Percentiles rank a stretch among this genome's conserved stretches.
Conservation (phyloP, 2,113 vertebrate species). For the Anarhynchus alexandrinus region DNA sequence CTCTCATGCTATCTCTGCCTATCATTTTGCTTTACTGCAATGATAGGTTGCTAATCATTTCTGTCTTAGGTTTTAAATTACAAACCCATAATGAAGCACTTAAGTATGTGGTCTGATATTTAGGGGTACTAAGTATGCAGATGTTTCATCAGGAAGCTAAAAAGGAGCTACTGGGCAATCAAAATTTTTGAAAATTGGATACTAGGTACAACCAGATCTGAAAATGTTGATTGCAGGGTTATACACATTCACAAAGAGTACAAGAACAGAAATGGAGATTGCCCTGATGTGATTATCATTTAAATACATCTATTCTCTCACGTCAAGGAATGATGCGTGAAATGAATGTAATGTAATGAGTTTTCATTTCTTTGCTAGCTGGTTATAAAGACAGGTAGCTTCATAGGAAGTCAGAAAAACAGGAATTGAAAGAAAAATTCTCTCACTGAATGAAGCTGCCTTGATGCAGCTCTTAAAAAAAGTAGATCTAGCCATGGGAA, state of each 20-base stretch:
- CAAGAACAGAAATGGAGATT: slow-evolving; percentile 17
- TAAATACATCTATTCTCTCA: background rate
- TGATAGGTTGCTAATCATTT: background rate
- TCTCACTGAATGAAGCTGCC: background rate
- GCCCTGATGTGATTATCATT: slow-evolving; percentile 25
- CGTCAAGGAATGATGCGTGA: background rate
- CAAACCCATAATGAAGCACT: slow-evolving; percentile 13
- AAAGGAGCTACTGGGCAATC: slow-evolving; percentile 29
- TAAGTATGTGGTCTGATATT: background rate
- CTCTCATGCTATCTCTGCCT: background rate
- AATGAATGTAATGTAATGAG: background rate
- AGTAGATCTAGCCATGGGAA: background rate
- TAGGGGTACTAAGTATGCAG: background rate
- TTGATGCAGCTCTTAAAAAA: background rate
- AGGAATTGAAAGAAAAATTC: background rate
- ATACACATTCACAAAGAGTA: background rate
- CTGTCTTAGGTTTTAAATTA: background rate
- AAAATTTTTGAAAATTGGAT: slow-evolving; percentile 20
- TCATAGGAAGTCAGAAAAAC: background rate
- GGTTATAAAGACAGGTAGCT: background rate
- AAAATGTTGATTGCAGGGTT: slow-evolving; percentile 46
- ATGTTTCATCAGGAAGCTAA: slow-evolving; percentile 13
- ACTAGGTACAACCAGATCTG: background rate
- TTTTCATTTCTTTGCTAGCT: background rate
- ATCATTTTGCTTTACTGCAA: background rate